Conservation (phyloP, 2,888 invertebrate species). For the Drosophila ochracea region DNA sequence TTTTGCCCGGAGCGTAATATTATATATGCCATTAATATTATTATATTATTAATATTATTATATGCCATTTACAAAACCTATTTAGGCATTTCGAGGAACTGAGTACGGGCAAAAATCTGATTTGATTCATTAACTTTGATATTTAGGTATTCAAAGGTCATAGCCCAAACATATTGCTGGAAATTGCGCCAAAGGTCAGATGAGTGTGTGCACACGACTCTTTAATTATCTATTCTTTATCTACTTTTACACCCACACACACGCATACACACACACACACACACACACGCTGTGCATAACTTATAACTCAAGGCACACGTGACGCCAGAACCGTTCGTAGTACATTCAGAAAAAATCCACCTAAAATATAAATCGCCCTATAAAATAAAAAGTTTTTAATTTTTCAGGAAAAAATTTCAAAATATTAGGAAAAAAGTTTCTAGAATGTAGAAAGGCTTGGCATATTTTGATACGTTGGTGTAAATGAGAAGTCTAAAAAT, state of each 20-base stretch:
- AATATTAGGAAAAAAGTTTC: neutral
- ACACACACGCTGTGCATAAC: conserved; percentile 2
- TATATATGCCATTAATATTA: neutral
- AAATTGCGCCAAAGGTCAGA: conserved; percentile 20
- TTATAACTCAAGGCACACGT: neutral
- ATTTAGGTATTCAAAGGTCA: conserved; percentile 15
- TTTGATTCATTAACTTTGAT: conserved; percentile 4
- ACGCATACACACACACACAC: neutral
- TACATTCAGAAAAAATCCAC: neutral
- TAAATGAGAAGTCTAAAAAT: neutral
- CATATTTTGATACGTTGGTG: neutral
- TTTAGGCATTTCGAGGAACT: neutral
- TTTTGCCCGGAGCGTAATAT: neutral
- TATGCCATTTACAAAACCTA: neutral
- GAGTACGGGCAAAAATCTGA: neutral
- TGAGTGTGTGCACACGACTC: neutral
- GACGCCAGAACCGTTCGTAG: neutral
- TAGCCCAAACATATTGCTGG: conserved; percentile 2
- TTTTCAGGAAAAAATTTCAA: neutral
- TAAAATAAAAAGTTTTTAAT: neutral
- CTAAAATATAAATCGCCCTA: neutral
- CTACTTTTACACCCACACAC: neutral
- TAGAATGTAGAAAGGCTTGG: neutral
- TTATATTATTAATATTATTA: neutral
- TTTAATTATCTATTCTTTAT: conserved; percentile 7